Conservation (phyloP, 2,113 vertebrate species). For the Mellivora capensis region DNA sequence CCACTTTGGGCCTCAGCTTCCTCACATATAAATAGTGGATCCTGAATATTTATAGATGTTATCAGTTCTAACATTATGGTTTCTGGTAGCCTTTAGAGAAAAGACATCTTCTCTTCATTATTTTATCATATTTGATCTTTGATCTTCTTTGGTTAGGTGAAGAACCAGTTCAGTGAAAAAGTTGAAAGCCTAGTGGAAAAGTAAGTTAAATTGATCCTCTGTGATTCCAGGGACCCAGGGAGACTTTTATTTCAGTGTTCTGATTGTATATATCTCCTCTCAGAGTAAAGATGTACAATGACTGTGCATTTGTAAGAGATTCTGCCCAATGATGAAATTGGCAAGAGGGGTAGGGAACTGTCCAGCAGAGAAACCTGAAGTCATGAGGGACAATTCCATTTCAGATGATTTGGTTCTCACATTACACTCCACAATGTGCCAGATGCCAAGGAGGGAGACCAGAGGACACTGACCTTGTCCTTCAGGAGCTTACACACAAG, state of each 20-base stretch:
- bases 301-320: not conserved
- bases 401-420: not conserved
- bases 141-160: not conserved
- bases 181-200: not conserved
- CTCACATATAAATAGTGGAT: not conserved
- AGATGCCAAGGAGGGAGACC: not conserved
- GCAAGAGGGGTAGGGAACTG: not conserved
- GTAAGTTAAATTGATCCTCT: not conserved
- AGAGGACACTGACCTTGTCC: fast-evolving
- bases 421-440: fast-evolving
- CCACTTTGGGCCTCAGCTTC: not conserved
- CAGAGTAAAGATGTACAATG: not conserved
- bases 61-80: not conserved
- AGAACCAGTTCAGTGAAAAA: not conserved
- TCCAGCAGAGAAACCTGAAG: not conserved
- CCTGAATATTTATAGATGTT: not conserved
- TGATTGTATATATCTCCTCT: not conserved
- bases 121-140: not conserved
- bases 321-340: not conserved
- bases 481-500: not conserved
- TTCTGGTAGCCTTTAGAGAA: not conserved
- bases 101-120: not conserved
- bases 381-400: fast-evolving
- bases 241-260: not conserved
- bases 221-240: not conserved